These are phyloP conservation scores for Pedetes capensis DNA, from an alignment of 2,113 vertebrate species.

Conservation along the genomic window DNA sequence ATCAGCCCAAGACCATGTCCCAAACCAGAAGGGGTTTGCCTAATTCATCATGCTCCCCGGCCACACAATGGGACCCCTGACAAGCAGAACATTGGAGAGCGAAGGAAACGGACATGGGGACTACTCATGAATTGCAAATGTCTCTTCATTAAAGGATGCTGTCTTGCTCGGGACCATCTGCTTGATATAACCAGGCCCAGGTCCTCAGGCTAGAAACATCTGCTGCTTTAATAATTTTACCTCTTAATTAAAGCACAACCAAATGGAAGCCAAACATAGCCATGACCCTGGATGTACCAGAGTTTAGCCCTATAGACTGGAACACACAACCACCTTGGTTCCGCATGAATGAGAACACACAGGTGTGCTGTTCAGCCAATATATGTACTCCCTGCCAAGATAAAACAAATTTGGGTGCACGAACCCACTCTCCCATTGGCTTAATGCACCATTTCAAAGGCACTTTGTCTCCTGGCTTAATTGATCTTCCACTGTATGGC, in stretches of 20 bases:
- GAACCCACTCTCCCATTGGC: neutral
- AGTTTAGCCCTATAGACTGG: neutral
- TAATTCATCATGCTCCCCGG: conserved; percentile 92
- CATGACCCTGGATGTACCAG: conserved; percentile 45
- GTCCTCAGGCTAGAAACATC: conserved; percentile 90
- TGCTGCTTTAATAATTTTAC: conserved; percentile 91
- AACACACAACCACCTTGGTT: neutral
- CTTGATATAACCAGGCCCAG: conserved; percentile 85
- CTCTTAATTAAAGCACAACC: conserved; percentile 86
- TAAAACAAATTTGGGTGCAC: conserved; percentile 1
- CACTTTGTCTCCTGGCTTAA: conserved; percentile 34
- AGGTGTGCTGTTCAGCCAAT: neutral
- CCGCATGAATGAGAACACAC: neutral
- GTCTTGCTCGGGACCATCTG: conserved; percentile 91
- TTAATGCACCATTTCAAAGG: conserved; percentile 4
- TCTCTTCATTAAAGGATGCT: conserved; percentile 85
- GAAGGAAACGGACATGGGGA: conserved; percentile 90
- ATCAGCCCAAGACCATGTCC: conserved; percentile 83
- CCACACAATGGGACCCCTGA: conserved; percentile 84
- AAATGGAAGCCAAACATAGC: conserved; percentile 62
- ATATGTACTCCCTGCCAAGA: neutral
- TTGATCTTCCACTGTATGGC: conserved; percentile 35
- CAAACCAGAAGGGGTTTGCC: conserved; percentile 92
- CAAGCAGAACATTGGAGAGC: conserved; percentile 86
- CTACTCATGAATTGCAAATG: conserved; percentile 98